Evolutionary conservation across 2,113 vertebrate genomes (phyloP), one percentile per base, ranked within the genome.

Genomic region (Excalfactoria chinensis): DNA sequence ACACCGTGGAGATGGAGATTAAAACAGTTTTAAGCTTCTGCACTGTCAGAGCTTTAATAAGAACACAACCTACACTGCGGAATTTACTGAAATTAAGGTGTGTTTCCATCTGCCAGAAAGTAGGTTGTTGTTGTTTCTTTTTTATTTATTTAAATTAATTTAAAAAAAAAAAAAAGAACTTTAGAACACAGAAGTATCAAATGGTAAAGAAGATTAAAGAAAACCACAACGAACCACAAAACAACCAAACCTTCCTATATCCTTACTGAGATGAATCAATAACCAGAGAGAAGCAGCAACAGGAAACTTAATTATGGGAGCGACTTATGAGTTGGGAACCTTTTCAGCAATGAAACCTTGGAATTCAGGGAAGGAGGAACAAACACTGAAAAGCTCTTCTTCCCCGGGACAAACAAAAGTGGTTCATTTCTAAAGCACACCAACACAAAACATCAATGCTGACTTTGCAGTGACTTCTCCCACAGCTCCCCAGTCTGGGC

Each of bases 21-120:
- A 66, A 86, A 94, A 71, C 18, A 71, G 9, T 81, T 92, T 94
- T 44, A 81, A 77, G 84, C 30, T 77, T 84, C 63, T 82, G 20
- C 43, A 48, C 17, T 71, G 17, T 32, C 26, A 86, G 26, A 11
- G 71, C 37, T 88, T 84, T 10, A 72, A 55, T 0, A 2, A 78
- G 40, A 89, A 73, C 30, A 32, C 32, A 0, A 49, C 71, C 74
- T 84, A 74, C 30, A 35, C 0, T 56, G 25, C 51, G 86, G 55
- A 88, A 37, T 41, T 81, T 55, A 37, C 23, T 63, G 21, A 63
- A 20, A 44, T 86, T 81, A 62, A 41, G 67, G n/a, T 58, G 14
- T 49, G 12, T 32, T 71, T 53, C 28, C 16, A 55, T 37, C 49
- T 62, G 21, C 53, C 35, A 7, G 53, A 49, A 92, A 0, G 0